Evolutionary conservation across 2,113 vertebrate genomes (phyloP).

Genomic region (Tachycineta bicolor): DNA sequence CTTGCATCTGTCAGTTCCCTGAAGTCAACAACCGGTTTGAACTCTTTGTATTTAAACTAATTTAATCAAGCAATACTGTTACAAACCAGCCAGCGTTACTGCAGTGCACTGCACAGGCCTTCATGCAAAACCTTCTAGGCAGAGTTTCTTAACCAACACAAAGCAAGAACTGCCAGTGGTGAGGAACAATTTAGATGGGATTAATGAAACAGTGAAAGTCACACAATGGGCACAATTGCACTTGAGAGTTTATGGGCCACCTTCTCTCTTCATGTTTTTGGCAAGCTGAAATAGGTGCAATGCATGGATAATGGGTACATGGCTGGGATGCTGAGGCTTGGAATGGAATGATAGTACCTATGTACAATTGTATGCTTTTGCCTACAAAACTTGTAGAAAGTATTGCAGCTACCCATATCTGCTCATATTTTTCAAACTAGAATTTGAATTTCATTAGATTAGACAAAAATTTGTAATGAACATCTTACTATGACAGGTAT

Average conservation of each 20-base stretch:
- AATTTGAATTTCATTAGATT: background rate
- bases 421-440: background rate
- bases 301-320: background rate
- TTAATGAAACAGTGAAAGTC: background rate
- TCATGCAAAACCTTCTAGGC: background rate
- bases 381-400: background rate
- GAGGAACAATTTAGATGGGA: background rate
- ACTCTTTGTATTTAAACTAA: constrained; percentile 62
- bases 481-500: background rate
- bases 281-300: background rate
- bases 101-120: background rate
- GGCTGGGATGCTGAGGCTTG: background rate
- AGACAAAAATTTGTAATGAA: background rate
- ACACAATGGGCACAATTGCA: background rate
- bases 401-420: background rate
- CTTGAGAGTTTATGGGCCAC: background rate
- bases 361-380: accelerated
- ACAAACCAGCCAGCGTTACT: constrained; percentile 37
- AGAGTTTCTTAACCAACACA: background rate
- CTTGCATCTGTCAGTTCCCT: constrained; percentile 65
- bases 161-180: background rate
- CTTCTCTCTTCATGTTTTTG: background rate
- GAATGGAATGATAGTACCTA: background rate
- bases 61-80: constrained; percentile 52
- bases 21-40: constrained; percentile 61